Evolutionary conservation across 2,888 invertebrate genomes (phyloP).

Genomic region (Odontocolon sp.): DNA sequence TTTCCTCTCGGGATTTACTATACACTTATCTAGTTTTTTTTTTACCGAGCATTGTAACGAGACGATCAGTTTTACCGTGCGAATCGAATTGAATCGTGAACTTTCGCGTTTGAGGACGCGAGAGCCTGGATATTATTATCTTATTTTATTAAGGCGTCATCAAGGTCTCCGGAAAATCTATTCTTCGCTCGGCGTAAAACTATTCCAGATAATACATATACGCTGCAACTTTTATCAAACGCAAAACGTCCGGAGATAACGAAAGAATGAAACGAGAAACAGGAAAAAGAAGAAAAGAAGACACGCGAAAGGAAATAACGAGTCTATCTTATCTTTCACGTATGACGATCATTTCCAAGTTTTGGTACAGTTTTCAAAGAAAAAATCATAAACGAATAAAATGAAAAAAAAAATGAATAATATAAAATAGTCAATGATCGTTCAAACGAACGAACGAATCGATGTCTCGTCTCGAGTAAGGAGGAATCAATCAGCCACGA

Average conservation of each 20-base stretch:
- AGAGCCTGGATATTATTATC: not conserved
- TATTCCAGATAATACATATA: not conserved
- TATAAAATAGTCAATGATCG: not conserved
- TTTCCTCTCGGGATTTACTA: not conserved
- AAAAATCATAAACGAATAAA: not conserved
- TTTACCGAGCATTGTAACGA: too few species aligned
- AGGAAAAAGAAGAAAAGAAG: constrained; percentile 39
- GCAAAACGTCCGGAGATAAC: too few species aligned
- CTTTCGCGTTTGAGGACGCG: too few species aligned
- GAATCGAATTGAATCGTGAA: too few species aligned
- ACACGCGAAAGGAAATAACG: too few species aligned
- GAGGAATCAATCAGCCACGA: constrained; percentile 35
- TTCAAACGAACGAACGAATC: not conserved
- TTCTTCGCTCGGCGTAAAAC: not conserved
- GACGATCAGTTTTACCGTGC: too few species aligned
- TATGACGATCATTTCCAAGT: constrained; percentile 23
- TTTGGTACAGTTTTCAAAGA: not conserved
- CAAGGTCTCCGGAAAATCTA: not conserved
- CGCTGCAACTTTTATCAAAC: constrained; percentile 23
- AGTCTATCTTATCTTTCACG: constrained; percentile 43
- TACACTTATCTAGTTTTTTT: not conserved
- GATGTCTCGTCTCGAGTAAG: not conserved
- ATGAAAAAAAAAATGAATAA: not conserved
- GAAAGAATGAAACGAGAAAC: constrained; percentile 36
- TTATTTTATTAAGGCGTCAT: not conserved